Base-by-base conservation (phyloP, 2,888 invertebrate species). In the Alloscopus bannaensis region DNA sequence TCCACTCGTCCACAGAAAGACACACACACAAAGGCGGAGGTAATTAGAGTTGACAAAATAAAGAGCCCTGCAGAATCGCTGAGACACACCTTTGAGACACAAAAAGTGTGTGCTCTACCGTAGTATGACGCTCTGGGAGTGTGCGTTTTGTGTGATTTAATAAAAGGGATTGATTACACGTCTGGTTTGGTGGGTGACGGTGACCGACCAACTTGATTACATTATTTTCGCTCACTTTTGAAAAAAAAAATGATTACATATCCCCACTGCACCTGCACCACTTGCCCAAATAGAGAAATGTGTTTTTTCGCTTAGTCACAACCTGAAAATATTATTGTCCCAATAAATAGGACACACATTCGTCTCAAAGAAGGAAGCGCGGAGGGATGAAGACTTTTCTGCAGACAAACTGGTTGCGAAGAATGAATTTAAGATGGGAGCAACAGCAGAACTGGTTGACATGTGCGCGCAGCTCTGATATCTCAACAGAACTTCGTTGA, bases 321-420 rank as follows among this genome's bases (percentile, higher is more conserved):
- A 22, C 29, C 62, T 59, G 59, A 59, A 59, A 64, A 64, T 47
- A 62, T 20, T 42, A 72, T 26, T 72, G 72, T 72, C 64, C 72
- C 72, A 72, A 55, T 65, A 72, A 69, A 71, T 72, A 64, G 72
- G 62, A 72, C 72, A 62, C n/a, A n/a, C n/a, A n/a, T n/a, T n/a
- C n/a, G n/a, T n/a, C n/a, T 52, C 29, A 40, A 18, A 4, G 4
- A 29, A 24, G 59, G 40, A 4, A n/a, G 31, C 36, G 16, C 45
- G 57, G 40, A 57, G 31, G 26, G 69, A 69, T 8, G 36, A 36
- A 36, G 36, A 36, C 13, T 8, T 8, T 13, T 8, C 36, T 8
- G 36, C 6, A 36, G 36, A 36, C 6, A 36, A 36, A 36, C 36
- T 36, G 36, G 36, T 36, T 36, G 36, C 13, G 6, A 13, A 36